Evolutionary conservation across 2,888 invertebrate genomes (phyloP).

Genomic region (Notodonta ziczac): DNA sequence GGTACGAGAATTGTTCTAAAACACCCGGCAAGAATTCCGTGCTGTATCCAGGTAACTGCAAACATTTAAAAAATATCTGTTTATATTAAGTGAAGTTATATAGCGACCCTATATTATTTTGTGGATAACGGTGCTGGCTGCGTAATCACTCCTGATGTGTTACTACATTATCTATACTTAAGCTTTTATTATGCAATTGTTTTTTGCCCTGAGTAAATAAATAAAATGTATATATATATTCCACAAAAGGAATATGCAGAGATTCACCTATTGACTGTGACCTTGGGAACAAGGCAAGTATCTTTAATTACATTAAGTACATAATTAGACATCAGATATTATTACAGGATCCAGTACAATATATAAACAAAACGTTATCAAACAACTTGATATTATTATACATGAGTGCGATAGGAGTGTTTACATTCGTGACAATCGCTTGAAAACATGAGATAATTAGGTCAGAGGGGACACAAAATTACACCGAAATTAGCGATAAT

Average conservation of each 20-base stretch:
- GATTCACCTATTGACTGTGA: not conserved
- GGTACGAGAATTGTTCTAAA: conserved; percentile 89
- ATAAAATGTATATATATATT: too few relatives aligned
- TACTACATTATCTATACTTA: too few relatives aligned
- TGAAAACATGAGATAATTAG: conserved; percentile 1
- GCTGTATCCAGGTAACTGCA: conserved; percentile 89
- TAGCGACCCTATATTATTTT: too few relatives aligned
- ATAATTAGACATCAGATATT: not conserved
- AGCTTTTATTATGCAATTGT: too few relatives aligned
- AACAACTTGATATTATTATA: too few relatives aligned
- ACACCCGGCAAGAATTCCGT: conserved; percentile 90
- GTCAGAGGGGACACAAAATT: conserved; percentile 1
- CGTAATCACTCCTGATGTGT: too few relatives aligned
- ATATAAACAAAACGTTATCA: conserved; percentile 1
- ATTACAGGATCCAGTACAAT: not conserved
- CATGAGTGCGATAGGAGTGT: not conserved
- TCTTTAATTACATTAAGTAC: not conserved
- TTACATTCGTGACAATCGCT: conserved; percentile 1
- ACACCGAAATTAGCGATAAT: not conserved
- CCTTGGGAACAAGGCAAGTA: too few relatives aligned
- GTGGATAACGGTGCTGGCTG: too few relatives aligned
- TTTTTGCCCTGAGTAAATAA: too few relatives aligned
- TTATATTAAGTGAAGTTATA: too few relatives aligned
- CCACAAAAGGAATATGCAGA: too few relatives aligned
- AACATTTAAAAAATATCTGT: conserved; percentile 63